Percentiles rank a stretch among this genome's conserved stretches.
Evolutionary conservation across 2,113 vertebrate genomes (phyloP).

Genomic region (Noctilio leporinus): DNA sequence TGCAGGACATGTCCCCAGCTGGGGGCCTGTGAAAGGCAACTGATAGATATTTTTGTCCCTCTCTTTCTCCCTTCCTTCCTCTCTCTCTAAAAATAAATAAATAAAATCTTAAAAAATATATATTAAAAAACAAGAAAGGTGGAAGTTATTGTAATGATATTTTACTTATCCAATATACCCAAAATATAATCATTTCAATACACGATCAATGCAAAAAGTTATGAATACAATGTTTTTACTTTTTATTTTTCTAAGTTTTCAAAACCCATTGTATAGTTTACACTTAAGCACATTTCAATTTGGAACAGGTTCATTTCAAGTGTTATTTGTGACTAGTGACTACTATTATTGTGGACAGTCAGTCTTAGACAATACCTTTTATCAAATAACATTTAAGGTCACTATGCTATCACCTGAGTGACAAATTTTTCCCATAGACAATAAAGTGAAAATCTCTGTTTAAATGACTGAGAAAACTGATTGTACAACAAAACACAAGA

Average conservation of each 20-base stretch:
- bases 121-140: not conserved
- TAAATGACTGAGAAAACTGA: not conserved
- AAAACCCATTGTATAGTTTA: not conserved
- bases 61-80: no score
- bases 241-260: not conserved
- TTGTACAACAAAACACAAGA: not conserved
- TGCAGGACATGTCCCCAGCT: no score
- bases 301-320: not conserved
- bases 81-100: no score
- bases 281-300: not conserved
- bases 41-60: no score
- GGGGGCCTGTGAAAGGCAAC: no score
- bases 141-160: not conserved
- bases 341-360: not conserved
- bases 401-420: not conserved
- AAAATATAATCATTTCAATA: not conserved
- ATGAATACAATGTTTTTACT: not conserved
- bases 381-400: not conserved
- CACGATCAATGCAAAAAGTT: not conserved
- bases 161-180: not conserved
- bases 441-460: not conserved
- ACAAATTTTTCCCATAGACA: not conserved
- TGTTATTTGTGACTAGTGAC: not conserved
- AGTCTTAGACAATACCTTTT: not conserved
- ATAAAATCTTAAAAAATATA: no score